Base-by-base conservation (phyloP, 2,113 vertebrate species). In the Grammomys dolichurus region DNA sequence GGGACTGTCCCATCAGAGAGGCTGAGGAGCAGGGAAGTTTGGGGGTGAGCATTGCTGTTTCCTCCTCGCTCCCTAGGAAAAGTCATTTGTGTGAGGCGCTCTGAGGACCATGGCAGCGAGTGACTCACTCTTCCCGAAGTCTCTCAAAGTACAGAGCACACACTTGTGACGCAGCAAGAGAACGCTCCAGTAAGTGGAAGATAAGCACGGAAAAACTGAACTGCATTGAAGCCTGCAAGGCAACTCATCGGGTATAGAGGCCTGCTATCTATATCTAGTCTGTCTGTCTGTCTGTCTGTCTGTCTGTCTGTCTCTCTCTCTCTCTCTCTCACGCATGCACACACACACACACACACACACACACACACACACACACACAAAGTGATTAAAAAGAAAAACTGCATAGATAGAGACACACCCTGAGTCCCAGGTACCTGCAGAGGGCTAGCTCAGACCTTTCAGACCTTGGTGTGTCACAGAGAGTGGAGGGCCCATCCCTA, bases 41-140 rank as follows among this genome's bases (percentile, higher is more conserved):
- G 48, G 33, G 13, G n/a, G 13, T 0, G 0, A 54, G 46, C 69
- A n/a, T 0, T 63, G 33, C 51, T 8, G 75, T 56, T 89, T 95
- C 94, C 94, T 93, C 73, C 88, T 77, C n/a, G 88, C 13, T 33
- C 84, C 80, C 87, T 65, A 87, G 7, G 69, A 94, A 91, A 90
- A 91, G 77, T 43, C 82, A 63, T 22, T 78, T 94, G 92, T 48
- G 65, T 43, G 69, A 46, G 56, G 40, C 88, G 36, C n/a, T 81
- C 90, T 81, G 80, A 87, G 93, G 80, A n/a, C 56, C 12, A 14
- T 67, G 22, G 9, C 20, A 73, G 67, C 33, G 24, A 96, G 13
- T 48, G 36, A 91, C 65, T 43, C 40, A 67, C 60, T 70, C 36
- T 65, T 88, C 36, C 54, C 48, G 28, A 54, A 88, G 33, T 51